These are phyloP conservation scores for Melanerpes formicivorus DNA, from an alignment of 2,113 vertebrate genomes.

Conservation along the genomic window DNA sequence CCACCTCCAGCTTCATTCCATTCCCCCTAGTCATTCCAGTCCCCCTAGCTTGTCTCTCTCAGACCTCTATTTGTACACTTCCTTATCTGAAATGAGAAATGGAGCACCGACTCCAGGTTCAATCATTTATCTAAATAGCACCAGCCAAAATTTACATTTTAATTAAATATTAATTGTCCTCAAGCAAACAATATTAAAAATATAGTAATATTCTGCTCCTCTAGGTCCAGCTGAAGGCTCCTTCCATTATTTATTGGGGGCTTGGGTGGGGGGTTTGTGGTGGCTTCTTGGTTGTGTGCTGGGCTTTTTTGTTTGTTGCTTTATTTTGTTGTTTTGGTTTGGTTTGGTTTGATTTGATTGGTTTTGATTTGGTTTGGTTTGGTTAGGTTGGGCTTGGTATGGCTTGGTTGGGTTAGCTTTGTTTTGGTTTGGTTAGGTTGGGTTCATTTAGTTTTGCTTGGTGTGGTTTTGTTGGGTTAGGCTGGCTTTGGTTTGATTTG, in stretches of 20 bases:
- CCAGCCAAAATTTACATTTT: conserved; percentile 59
- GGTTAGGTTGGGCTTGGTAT: too few relatives aligned
- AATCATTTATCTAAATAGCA: conserved; percentile 52
- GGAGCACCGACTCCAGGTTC: neutral
- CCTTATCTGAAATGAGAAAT: conserved; percentile 56
- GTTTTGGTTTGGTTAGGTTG: neutral
- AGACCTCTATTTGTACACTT: conserved; percentile 46
- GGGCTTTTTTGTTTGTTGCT: too few relatives aligned
- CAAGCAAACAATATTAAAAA: conserved; percentile 47
- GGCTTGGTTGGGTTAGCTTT: too few relatives aligned
- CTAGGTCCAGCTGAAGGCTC: neutral
- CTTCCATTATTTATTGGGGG: neutral
- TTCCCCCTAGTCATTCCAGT: too few relatives aligned
- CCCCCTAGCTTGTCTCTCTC: neutral
- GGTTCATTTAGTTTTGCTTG: too few relatives aligned
- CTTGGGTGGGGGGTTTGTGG: neutral
- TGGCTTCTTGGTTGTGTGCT: neutral
- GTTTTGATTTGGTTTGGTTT: too few relatives aligned
- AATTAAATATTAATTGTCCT: conserved; percentile 62
- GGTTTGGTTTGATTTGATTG: too few relatives aligned
- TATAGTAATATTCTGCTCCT: conserved; percentile 26
- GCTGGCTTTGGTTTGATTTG: too few relatives aligned
- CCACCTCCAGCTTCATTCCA: too few relatives aligned
- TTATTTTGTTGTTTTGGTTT: neutral
- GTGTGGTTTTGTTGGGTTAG: too few relatives aligned